These are phyloP conservation scores for Drosophila fuyamai DNA, from an alignment of 1,140 invertebrate species.

Conservation along the genomic window DNA sequence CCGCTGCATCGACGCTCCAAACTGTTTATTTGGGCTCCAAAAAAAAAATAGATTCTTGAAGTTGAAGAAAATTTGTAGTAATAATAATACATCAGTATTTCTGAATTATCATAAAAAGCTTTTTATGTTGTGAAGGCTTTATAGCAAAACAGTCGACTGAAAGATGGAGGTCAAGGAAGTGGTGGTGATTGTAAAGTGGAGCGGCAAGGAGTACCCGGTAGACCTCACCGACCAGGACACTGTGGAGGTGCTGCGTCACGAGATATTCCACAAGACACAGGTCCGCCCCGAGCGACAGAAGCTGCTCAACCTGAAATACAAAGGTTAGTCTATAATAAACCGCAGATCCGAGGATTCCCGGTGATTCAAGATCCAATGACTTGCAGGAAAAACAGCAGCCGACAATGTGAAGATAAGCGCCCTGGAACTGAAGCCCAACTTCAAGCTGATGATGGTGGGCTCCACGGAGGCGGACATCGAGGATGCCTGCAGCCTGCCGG, in stretches of 20 bases:
- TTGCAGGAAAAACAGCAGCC: constrained; percentile 91
- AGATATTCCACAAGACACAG: constrained; percentile 81
- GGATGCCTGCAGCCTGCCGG: constrained; percentile 91
- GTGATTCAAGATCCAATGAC: not conserved
- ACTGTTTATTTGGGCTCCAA: constrained; percentile 2
- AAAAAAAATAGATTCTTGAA: not conserved
- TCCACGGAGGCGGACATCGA: constrained; percentile 96
- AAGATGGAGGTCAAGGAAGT: constrained; percentile 62
- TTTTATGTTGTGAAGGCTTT: not conserved
- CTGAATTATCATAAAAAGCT: not conserved
- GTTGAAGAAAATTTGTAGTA: not conserved
- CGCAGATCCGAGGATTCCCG: too few relatives aligned
- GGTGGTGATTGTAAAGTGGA: constrained; percentile 94
- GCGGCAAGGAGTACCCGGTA: constrained; percentile 86
- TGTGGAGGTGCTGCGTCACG: constrained; percentile 90
- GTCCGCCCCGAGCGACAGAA: constrained; percentile 94
- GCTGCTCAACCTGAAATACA: constrained; percentile 95
- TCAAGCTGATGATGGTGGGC: constrained; percentile 99
- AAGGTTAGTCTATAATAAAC: constrained; percentile 87
- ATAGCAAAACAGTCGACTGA: not conserved
- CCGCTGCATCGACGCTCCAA: not conserved
- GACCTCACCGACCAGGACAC: constrained; percentile 90
- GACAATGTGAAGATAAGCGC: constrained; percentile 90
- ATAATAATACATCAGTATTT: too few relatives aligned
- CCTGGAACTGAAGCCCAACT: constrained; percentile 93